These are phyloP conservation scores for Sinhomidia bicolor DNA, from an alignment of 2,888 invertebrate genomes.

Conservation along the genomic window DNA sequence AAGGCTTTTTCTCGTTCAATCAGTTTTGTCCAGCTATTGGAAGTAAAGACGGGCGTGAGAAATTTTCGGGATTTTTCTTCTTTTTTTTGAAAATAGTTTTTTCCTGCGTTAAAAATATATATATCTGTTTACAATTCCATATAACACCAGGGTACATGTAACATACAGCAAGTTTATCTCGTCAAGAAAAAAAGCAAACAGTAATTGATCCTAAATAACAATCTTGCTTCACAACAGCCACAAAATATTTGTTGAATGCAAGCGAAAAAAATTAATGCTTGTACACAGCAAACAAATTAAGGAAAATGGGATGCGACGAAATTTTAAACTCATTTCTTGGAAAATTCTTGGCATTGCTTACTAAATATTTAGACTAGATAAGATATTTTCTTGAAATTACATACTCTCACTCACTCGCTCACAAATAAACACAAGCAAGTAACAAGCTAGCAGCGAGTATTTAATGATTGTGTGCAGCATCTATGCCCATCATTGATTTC, in stretches of 20 bases:
- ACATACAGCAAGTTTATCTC: too few species aligned
- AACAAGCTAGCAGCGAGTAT: background rate
- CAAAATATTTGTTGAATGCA: slow-evolving; percentile 21
- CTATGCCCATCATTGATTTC: slow-evolving; percentile 30
- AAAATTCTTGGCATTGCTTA: slow-evolving; percentile 46
- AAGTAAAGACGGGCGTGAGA: too few species aligned
- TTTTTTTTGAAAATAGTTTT: background rate
- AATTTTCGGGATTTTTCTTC: background rate
- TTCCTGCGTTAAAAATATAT: too few species aligned
- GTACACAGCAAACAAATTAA: slow-evolving; percentile 50
- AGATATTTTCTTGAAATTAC: background rate
- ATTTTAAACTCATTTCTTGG: slow-evolving; percentile 20
- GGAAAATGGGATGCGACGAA: slow-evolving; percentile 21
- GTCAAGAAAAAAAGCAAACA: too few species aligned
- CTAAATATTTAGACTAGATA: slow-evolving; percentile 44
- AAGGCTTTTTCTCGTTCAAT: background rate
- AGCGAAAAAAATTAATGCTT: slow-evolving; percentile 37
- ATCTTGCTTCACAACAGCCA: background rate
- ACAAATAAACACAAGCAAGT: background rate
- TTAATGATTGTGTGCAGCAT: background rate
- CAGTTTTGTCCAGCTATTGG: background rate
- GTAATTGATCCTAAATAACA: background rate
- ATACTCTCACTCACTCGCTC: too few species aligned
- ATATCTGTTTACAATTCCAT: too few species aligned
- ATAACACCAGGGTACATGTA: too few species aligned